These are phyloP conservation scores for Sakesphorus luctuosus DNA, from an alignment of 2,113 vertebrate species.

Conservation along the genomic window DNA sequence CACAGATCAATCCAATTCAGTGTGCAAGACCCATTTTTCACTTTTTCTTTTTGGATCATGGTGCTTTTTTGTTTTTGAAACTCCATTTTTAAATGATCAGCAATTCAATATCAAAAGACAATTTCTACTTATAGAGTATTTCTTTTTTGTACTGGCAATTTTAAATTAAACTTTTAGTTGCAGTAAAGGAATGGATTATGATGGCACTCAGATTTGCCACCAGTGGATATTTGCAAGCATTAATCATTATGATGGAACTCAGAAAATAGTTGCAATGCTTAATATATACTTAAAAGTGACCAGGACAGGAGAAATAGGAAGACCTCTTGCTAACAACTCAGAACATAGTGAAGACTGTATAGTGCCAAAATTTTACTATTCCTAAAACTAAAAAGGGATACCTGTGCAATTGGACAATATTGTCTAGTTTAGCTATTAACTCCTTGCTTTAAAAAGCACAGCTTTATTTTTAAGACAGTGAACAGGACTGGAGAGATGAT, in stretches of 20 bases:
- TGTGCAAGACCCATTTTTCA: background rate
- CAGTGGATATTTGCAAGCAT: background rate
- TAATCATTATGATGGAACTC: background rate
- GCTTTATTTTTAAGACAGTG: background rate
- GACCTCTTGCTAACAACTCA: background rate
- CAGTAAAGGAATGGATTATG: background rate
- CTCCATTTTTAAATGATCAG: background rate
- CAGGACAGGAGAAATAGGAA: background rate
- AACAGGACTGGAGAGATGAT: background rate
- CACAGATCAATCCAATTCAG: background rate
- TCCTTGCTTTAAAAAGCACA: background rate
- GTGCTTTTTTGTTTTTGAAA: background rate
- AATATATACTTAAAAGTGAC: background rate
- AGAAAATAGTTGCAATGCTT: background rate
- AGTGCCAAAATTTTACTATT: background rate
- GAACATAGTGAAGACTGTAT: background rate
- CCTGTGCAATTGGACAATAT: background rate
- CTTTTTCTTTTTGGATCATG: background rate
- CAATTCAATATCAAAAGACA: background rate
- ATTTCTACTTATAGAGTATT: background rate
- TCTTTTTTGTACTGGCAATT: background rate
- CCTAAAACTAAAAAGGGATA: background rate
- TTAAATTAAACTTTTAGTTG: background rate
- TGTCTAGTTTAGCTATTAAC: background rate
- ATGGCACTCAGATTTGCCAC: background rate